Evolutionary conservation across 2,113 vertebrate genomes (phyloP).

Genomic region (Muntiacus muntjak): DNA sequence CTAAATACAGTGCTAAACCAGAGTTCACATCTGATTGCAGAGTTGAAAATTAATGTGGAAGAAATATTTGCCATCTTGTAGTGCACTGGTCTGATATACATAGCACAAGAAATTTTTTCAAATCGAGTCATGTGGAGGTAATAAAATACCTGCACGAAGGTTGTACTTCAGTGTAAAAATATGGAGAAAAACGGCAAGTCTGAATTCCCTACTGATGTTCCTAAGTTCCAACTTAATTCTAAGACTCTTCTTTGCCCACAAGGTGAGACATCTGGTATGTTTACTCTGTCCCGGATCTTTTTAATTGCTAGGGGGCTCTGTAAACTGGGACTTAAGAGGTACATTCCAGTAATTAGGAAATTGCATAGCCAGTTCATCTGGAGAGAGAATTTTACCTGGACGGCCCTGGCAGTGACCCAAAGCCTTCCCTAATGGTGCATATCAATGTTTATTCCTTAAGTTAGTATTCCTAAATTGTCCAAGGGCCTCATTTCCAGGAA

Average conservation of each 20-base stretch:
- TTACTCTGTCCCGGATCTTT: background rate
- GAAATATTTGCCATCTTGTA: background rate
- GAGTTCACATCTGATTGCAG: background rate
- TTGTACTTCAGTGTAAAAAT: background rate
- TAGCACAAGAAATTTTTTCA: background rate
- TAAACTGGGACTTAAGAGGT: background rate
- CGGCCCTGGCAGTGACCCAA: constrained; percentile 29
- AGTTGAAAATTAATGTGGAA: background rate
- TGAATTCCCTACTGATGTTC: background rate
- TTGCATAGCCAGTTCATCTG: background rate
- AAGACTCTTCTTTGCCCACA: background rate
- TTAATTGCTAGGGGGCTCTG: background rate
- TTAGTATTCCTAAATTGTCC: constrained; percentile 69
- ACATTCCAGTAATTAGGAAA: constrained; percentile 57
- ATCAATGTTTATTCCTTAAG: constrained; percentile 66
- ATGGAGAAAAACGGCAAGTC: background rate
- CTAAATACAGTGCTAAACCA: background rate
- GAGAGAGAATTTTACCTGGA: constrained; percentile 48
- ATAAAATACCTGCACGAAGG: background rate
- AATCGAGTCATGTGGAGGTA: background rate
- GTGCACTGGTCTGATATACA: background rate
- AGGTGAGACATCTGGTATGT: background rate
- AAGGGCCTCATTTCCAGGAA: constrained; percentile 72
- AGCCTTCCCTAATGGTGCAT: constrained; percentile 54
- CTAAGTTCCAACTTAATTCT: background rate